Evolutionary conservation across 92 coral and sea anemone species (phyloP), one percentile per base, ranked within the genome.

Genomic region (Porites divaricata): DNA sequence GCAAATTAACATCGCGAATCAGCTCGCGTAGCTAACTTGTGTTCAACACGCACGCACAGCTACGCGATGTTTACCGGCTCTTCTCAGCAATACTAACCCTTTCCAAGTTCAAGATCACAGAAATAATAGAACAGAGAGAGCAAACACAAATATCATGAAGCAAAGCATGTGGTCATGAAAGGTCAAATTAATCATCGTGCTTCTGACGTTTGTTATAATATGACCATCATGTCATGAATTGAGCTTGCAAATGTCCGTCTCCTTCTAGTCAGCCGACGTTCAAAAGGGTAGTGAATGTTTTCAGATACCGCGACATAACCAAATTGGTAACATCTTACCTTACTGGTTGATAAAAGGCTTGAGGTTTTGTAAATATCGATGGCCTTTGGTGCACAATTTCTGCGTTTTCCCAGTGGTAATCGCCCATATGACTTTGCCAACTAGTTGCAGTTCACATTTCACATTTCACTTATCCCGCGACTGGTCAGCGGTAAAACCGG

Each of bases 401-500:
- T 23, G 13, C 20, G 23, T 82, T 41, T 59, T 20, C 63, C 50
- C 61, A 16, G 4, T 5, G 63, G 63, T 17, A 49, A 81, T 82
- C 86, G 79, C 86, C 79, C 86, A 72, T 50, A 72, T 68, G 76
- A 68, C 58, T 80, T 56, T 6, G 16, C 79, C 59, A 67, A 71
- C 79, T 48, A 78, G 73, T 51, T 70, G 58, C 24, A 54, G 28
- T 16, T 63, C 13, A 58, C 12, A 82, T 78, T 82, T 82, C 86
- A 82, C 72, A 82, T 82, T 82, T 82, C 86, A 81, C 78, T 23
- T 48, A 28, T 48, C 66, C 63, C 68, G 61, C 86, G 59, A 63
- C 79, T 72, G 86, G 86, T 82, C 86, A 82, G 86, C 86, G 86
- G 86, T 22, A 70, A 1, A 80, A 53, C 84, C 84, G 84, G 76